Conservation (phyloP, 2,888 invertebrate genomes). For the Crioceris asparagi region DNA sequence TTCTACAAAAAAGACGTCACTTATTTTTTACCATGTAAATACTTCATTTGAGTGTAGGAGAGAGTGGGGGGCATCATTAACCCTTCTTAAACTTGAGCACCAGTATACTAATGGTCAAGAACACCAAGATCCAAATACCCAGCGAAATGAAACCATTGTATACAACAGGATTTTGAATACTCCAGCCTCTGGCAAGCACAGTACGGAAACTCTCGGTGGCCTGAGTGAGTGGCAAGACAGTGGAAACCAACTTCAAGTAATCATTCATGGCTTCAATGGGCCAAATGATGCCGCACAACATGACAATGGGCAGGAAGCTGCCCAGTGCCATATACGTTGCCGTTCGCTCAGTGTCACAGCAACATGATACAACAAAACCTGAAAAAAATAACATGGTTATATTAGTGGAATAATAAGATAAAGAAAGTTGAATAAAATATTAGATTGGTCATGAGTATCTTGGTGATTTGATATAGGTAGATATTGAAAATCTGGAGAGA, state of each 20-base stretch:
- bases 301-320: slow-evolving; percentile 74
- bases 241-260: slow-evolving; percentile 55
- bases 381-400: slow-evolving; percentile 17
- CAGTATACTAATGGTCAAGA: slow-evolving; percentile 61
- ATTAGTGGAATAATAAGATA: too few relatives aligned
- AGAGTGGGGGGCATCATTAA: slow-evolving; percentile 37
- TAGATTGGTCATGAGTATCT: too few relatives aligned
- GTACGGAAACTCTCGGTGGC: slow-evolving; percentile 81
- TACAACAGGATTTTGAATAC: slow-evolving; percentile 56
- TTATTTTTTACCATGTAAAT: too few relatives aligned
- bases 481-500: too few relatives aligned
- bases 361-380: slow-evolving; percentile 74
- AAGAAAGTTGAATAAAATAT: too few relatives aligned
- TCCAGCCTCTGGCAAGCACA: slow-evolving; percentile 77
- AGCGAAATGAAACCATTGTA: slow-evolving; percentile 75
- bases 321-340: slow-evolving; percentile 80
- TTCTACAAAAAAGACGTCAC: too few relatives aligned
- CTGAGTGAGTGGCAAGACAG: slow-evolving; percentile 72
- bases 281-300: slow-evolving; percentile 89
- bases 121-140: slow-evolving; percentile 66
- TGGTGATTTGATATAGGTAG: too few relatives aligned
- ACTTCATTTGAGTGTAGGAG: too few relatives aligned
- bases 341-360: slow-evolving; percentile 71
- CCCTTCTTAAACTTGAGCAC: slow-evolving; percentile 78
- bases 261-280: slow-evolving; percentile 87